Conservation (phyloP, 2,797 vertebrate species). For the Champsocephalus esox region DNA sequence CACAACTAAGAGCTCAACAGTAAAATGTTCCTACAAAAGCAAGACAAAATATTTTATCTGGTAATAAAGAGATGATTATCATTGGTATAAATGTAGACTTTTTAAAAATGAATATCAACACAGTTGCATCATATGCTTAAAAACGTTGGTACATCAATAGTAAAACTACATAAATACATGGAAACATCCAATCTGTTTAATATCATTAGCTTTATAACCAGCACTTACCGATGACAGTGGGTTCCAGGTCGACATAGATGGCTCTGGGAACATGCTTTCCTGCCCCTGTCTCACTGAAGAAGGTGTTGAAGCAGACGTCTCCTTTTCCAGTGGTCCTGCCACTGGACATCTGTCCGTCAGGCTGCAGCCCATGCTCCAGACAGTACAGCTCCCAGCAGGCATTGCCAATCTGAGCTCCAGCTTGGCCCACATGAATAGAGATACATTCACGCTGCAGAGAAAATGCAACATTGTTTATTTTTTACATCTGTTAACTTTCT, state of each 20-base stretch:
- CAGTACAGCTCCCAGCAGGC: slow-evolving; percentile 86
- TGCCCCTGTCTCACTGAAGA: slow-evolving; percentile 90
- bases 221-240: slow-evolving; percentile 91
- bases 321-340: slow-evolving; percentile 82
- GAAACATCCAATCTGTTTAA: background rate
- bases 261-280: slow-evolving; percentile 92
- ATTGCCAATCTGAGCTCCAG: slow-evolving; percentile 84
- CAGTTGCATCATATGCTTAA: background rate
- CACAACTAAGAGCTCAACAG: background rate
- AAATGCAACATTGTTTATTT: background rate
- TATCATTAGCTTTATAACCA: background rate
- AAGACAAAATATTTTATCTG: background rate
- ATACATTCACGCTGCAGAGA: slow-evolving; percentile 81
- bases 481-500: background rate
- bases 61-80: background rate
- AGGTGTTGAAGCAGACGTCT: slow-evolving; percentile 89
- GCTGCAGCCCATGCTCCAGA: slow-evolving; percentile 85
- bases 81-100: background rate
- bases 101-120: background rate
- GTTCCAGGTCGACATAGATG: slow-evolving; percentile 94
- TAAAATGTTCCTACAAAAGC: background rate
- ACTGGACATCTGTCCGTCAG: slow-evolving; percentile 82
- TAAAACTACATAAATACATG: background rate
- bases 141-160: background rate
- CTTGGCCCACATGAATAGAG: slow-evolving; percentile 85